phyloP scores from a whole-genome alignment of 2,888 invertebrate species.

The Alentia gelatinosa region DNA sequence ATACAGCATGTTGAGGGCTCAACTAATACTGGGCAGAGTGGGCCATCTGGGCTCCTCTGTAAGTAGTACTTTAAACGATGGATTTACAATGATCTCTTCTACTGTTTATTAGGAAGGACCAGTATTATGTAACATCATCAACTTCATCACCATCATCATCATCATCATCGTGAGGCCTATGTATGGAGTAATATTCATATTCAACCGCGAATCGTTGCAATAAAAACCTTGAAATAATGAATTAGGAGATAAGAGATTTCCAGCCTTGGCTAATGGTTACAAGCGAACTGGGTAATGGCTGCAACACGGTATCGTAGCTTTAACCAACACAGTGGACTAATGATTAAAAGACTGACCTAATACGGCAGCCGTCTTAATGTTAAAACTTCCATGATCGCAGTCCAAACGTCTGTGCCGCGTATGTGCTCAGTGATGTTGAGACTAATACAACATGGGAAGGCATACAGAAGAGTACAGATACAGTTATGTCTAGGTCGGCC shows the following conservation, averaged over 20 bases:
- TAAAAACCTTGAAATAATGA: background rate
- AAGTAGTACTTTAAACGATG: too few species aligned
- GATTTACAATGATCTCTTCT: background rate
- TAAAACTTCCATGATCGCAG: background rate
- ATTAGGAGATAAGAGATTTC: background rate
- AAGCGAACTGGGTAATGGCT: background rate
- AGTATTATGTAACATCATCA: background rate
- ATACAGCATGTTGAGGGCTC: background rate
- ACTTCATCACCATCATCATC: background rate
- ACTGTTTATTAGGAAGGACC: background rate
- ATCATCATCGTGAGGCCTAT: background rate
- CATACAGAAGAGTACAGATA: background rate
- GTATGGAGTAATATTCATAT: background rate
- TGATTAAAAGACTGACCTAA: background rate
- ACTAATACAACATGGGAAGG: constrained; percentile 11
- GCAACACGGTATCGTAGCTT: background rate
- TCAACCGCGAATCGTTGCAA: background rate
- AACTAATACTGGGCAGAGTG: background rate
- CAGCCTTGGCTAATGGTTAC: too few species aligned
- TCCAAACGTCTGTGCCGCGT: background rate
- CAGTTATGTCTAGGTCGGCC: background rate
- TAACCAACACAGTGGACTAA: background rate
- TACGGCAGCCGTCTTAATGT: background rate
- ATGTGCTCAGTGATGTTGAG: background rate
- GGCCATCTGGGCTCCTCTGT: background rate